A percentile compares a stretch with the other conserved stretches of the same genome.
These are phyloP conservation scores for Biston betularia DNA, from an alignment of 2,888 invertebrate species.

Conservation along the genomic window DNA sequence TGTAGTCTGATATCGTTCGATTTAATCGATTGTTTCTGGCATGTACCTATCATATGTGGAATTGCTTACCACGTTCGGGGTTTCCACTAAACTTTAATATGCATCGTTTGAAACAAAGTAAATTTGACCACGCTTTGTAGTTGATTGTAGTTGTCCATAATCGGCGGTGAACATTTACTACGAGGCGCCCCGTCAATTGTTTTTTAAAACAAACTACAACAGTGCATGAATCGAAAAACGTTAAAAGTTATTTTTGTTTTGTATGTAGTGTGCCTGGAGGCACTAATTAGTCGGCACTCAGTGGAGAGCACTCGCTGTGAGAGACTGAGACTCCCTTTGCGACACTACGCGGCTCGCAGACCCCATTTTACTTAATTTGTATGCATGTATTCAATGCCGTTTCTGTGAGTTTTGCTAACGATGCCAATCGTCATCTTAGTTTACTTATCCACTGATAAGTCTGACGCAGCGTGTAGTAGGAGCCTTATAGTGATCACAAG, in stretches of 20 bases:
- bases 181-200: too few species aligned
- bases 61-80: too few species aligned
- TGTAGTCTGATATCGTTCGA: too few species aligned
- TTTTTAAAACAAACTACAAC: background rate
- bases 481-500: background rate
- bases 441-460: background rate
- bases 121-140: too few species aligned
- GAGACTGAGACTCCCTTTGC: constrained; percentile 54
- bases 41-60: too few species aligned
- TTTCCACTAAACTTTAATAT: too few species aligned
- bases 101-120: too few species aligned
- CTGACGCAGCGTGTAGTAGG: background rate
- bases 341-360: constrained; percentile 36
- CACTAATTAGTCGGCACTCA: constrained; percentile 63
- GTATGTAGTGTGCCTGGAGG: constrained; percentile 32
- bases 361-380: constrained; percentile 56
- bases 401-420: constrained; percentile 12
- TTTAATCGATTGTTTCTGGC: too few species aligned
- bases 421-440: background rate
- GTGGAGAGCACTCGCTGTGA: constrained; percentile 55
- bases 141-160: too few species aligned
- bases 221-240: constrained; percentile 22
- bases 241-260: constrained; percentile 45
- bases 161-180: too few species aligned
- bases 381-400: constrained; percentile 36